Base-by-base conservation (phyloP, 2,797 vertebrate genomes). In the Tachyglossus aculeatus region DNA sequence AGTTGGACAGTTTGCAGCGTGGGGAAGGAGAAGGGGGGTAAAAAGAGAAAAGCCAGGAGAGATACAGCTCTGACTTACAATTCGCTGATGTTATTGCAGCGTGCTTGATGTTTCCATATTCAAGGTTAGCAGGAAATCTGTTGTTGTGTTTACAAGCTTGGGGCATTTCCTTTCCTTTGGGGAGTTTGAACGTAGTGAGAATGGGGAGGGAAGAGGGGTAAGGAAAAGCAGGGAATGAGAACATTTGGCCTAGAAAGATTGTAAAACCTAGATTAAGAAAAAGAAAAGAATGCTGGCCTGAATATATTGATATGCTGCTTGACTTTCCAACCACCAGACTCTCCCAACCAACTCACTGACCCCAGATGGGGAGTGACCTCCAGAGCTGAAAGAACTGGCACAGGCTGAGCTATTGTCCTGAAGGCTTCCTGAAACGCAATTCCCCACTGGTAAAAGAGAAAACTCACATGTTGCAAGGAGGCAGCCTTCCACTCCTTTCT, bases 101-200 rank as follows among this genome's bases (percentile, higher is more conserved):
- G 81, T 4, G 0, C 32, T 63, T 34, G 71, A 48, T 43, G 69
- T 74, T 40, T 51, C 61, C 55, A 67, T 52, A 81, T 43, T 67
- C 69, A 87, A 82, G 67, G 79, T 72, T 57, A 71, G 68, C 37
- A 77, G 83, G 83, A 86, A 88, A 70, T 44, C 61, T 74, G 52
- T 66, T 73, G 36, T 70, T 73, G 48, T 44, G 54, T 53, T 83
- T 80, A 60, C 55, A 54, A 74, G 81, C 68, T 58, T 79, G 77
- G 48, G 80, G 76, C 60, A 77, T 75, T n/a, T n/a, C n/a, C n/a
- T n/a, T n/a, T n/a, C n/a, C n/a, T 53, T 50, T 47, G 41, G 54
- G 48, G 45, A 71, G 44, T 80, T 73, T 71, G 40, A 76, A 80
- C 39, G 32, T 41, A 82, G 33, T 32, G 58, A 51, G 21, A 65